These are phyloP conservation scores for Echinarachnius parma DNA, from an alignment of 53 echinoderm and acorn worm genomes.

Conservation along the genomic window DNA sequence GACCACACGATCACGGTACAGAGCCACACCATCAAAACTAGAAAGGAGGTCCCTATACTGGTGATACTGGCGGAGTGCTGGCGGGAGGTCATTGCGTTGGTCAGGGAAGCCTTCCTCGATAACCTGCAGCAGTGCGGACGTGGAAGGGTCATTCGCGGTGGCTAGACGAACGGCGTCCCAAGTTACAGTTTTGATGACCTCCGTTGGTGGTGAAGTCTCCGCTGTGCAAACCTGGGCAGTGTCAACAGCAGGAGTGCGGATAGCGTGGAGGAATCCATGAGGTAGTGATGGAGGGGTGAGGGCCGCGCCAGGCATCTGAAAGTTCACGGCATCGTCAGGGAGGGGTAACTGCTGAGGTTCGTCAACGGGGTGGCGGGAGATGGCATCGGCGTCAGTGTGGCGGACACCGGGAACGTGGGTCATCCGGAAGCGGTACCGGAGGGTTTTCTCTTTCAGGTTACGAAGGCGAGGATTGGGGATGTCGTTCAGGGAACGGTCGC, in stretches of 20 bases:
- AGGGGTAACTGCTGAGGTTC: slow-evolving; percentile 3
- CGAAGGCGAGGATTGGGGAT: slow-evolving; percentile 58
- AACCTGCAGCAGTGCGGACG: slow-evolving; percentile 14
- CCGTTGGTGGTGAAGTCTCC: background rate
- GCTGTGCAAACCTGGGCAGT: slow-evolving; percentile 5
- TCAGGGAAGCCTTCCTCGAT: slow-evolving; percentile 51
- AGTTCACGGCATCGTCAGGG: slow-evolving; percentile 27
- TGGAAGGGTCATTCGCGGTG: slow-evolving; percentile 20
- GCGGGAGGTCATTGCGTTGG: slow-evolving; percentile 30
- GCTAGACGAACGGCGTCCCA: slow-evolving; percentile 38
- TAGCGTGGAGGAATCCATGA: background rate
- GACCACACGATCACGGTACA: slow-evolving; percentile 54
- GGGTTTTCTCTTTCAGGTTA: slow-evolving; percentile 65
- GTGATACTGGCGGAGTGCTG: slow-evolving; percentile 37
- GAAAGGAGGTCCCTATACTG: slow-evolving; percentile 29
- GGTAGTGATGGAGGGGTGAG: background rate
- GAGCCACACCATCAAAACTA: slow-evolving; percentile 44
- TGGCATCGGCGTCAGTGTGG: slow-evolving; percentile 40
- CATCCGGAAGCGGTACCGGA: slow-evolving; percentile 49
- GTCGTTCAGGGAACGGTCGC: slow-evolving; percentile 49
- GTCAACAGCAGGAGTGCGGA: slow-evolving; percentile 9
- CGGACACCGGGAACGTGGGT: slow-evolving; percentile 55
- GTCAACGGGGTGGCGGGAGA: slow-evolving; percentile 49
- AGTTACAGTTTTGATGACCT: slow-evolving; percentile 28
- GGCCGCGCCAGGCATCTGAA: background rate